Evolutionary conservation across 2,797 vertebrate genomes (phyloP).

Genomic region (Jordanella pulchra): DNA sequence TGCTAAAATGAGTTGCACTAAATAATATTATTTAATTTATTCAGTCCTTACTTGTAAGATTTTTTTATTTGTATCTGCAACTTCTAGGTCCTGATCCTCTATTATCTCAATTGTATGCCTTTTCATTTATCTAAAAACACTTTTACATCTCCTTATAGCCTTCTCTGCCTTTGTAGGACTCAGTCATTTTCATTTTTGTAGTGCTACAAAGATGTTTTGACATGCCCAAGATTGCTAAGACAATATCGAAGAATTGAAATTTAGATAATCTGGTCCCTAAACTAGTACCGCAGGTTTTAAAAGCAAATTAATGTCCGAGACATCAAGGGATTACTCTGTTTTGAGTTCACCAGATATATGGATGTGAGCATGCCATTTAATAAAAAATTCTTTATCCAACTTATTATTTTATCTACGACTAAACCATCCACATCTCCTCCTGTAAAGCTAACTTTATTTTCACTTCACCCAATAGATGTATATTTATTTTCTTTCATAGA

Average conservation of each 20-base stretch:
- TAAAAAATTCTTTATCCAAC: background rate
- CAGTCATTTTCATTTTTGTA: conserved; percentile 1
- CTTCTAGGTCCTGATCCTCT: conserved; percentile 1
- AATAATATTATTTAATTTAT: conserved; percentile 1
- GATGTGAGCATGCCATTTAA: background rate
- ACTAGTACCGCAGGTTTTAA: background rate
- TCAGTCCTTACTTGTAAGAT: background rate
- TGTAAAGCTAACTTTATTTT: background rate
- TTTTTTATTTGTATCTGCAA: background rate
- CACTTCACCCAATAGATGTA: background rate
- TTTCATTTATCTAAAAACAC: background rate
- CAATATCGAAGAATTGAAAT: background rate
- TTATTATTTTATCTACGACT: conserved; percentile 1
- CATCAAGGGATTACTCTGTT: background rate
- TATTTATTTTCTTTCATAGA: background rate
- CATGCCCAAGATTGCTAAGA: background rate
- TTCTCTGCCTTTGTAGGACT: background rate
- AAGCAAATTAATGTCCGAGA: background rate
- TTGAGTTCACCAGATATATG: background rate
- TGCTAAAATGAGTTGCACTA: background rate
- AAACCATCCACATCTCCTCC: background rate
- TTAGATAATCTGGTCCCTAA: background rate
- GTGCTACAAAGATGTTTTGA: background rate
- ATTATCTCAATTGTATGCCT: background rate
- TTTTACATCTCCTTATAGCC: background rate